Conservation (phyloP, 2,888 invertebrate species). For the Caenorhabditis zanzibari region DNA sequence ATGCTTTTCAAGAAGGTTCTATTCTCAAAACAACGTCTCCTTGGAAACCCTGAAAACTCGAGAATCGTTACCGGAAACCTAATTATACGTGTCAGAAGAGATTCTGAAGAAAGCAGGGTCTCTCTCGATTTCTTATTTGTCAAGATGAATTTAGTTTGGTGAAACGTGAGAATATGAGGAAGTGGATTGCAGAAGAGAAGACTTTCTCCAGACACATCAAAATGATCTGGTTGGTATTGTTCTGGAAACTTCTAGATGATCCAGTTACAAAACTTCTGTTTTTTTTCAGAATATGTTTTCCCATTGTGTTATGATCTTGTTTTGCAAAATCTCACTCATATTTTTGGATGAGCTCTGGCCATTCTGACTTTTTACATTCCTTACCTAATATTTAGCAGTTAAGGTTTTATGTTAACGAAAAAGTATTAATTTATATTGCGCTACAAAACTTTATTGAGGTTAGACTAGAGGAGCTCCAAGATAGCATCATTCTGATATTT, state of each 20-base stretch:
- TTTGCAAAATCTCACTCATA: no score
- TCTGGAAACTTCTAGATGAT: background rate
- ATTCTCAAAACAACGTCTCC: constrained; percentile 33
- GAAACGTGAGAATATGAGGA: background rate
- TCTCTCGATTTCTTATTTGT: background rate
- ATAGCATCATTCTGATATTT: no score
- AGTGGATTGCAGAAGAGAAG: background rate
- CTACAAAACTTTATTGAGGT: no score
- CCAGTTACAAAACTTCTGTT: no score
- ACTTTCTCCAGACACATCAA: background rate
- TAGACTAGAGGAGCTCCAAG: no score
- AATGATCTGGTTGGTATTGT: background rate
- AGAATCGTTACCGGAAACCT: constrained; percentile 11
- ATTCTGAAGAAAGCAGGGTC: background rate
- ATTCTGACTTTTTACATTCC: no score
- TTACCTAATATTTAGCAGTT: no score
- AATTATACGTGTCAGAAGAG: constrained; percentile 20
- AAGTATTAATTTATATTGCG: no score
- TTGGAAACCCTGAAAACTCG: background rate
- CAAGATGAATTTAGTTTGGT: constrained; percentile 2
- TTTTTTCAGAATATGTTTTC: no score
- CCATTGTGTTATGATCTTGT: no score
- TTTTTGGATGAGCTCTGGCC: no score
- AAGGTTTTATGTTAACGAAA: no score
- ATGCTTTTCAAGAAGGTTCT: background rate